Evolutionary conservation across 1,140 invertebrate genomes (phyloP), one percentile per base, ranked within the genome.

Genomic region (Drosophila nannoptera): DNA sequence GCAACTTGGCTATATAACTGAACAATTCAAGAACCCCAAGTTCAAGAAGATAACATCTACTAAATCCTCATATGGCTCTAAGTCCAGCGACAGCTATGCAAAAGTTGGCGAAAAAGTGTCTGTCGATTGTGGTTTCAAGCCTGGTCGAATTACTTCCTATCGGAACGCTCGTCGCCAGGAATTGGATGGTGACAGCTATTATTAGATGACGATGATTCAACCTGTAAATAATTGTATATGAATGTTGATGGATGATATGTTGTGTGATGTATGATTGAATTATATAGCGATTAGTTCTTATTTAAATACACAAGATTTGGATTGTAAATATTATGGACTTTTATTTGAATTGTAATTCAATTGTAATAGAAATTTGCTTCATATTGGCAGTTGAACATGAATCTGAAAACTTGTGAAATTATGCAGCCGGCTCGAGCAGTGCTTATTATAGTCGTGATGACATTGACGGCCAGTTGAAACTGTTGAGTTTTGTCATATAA

Each of bases 1-100:
- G 32, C 87, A 88, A 50, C 60, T 88, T 54, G 87, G 87, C 52
- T 88, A 88, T 54, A 69, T 68, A 4, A 55, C 80, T 40, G 87
- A 88, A 54, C 53, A 88, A 56, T 88, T 69, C 60, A 88, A 88
- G 54, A 88, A 88, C 55, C 87, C 87, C 12, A 87, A 84, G 42
- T 88, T 88, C 65, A 77, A 59, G 42, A 70, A 75, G 46, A 46
- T 88, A 5, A 61, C n/a, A 33, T 52, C 53, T 22, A 50, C 46
- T 29, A 76, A 65, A 22, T 68, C 72, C 7, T 55, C 52, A 6
- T 72, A 70, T 8, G 42, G 50, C n/a, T 75, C 69, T 22, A 50
- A 31, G 14, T 38, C 56, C 6, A 58, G 55, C 42, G 60, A 86
- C 7, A 36, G 73, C 49, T 84, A 86, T 11, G 73, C 63, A 46